Conservation (phyloP, 2,888 invertebrate genomes). For the Tipula lateralis region DNA sequence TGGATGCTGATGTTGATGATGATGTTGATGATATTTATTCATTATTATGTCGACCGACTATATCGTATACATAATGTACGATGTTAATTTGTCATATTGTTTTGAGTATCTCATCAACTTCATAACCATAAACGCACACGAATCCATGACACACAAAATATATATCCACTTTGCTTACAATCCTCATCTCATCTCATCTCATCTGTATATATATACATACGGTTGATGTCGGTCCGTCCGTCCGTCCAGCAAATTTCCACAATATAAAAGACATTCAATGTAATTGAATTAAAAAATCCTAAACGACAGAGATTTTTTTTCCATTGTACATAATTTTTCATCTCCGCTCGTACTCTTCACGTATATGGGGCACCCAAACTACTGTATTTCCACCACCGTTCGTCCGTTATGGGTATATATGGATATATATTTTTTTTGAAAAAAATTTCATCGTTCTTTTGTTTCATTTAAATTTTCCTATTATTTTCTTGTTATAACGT, state of each 20-base stretch:
- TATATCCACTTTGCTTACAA: background rate
- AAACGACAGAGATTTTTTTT: background rate
- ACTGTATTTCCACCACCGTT: background rate
- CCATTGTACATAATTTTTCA: background rate
- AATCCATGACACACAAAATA: background rate
- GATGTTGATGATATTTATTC: background rate
- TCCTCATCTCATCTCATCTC: background rate
- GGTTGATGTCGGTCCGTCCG: background rate
- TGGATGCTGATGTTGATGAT: background rate
- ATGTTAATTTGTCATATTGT: background rate
- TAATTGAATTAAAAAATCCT: background rate
- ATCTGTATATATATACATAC: background rate
- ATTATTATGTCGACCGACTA: background rate
- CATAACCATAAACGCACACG: background rate
- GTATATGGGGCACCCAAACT: background rate
- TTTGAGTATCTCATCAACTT: background rate
- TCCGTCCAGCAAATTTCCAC: background rate
- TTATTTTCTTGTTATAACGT: background rate
- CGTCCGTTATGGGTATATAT: background rate
- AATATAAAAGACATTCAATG: background rate
- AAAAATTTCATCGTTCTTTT: background rate
- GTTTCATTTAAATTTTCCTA: background rate
- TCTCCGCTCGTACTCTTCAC: background rate
- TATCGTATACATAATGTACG: background rate
- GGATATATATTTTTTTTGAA: too few species aligned